Evolutionary conservation across 2,888 invertebrate species (phyloP), one percentile per base, ranked within the genome.

Genomic region (Lepidocyrtoides sp.): DNA sequence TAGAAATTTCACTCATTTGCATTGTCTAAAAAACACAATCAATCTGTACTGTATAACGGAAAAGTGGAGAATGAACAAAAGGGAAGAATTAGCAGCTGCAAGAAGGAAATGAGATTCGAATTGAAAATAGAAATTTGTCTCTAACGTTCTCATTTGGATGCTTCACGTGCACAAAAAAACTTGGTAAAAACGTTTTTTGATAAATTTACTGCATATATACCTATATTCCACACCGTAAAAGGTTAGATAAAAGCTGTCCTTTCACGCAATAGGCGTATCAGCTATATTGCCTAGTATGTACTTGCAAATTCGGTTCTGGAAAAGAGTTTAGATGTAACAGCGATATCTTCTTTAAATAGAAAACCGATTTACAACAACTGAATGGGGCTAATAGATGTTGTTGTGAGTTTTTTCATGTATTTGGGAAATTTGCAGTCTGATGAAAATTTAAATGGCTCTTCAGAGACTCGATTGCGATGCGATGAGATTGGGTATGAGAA

Each of bases 381-480:
- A 48, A 48, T 32, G 83, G 66, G 66, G 41, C 26, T 41, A 48
- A 63, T 54, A 32, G 32, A 17, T 1, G 26, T 36, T n/a, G 51
- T n/a, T 14, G 48, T 14, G 48, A 48, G 2, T 48, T 48, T 48
- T 14, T 60, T 60, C 75, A 41, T 17, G 29, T 23, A 60, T 20
- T 14, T n/a, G 5, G 41, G 26, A 75, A 77, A 29, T 69, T 26
- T 69, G 44, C 36, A 51, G 29, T 8, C 69, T 54, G 84, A 54
- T 69, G 84, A 84, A 84, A 84, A 51, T 69, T 75, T 75, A 41
- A 86, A 86, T 86, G 36, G 26, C 57, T 60, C 77, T 79, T 41
- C 36, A 86, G 86, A 41, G 77, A 87, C 48, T 63, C 79, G 77
- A 79, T 87, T 48, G 69, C 26, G 63, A 77, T 48, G 69, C 23